Percentiles rank a stretch among this genome's conserved stretches.
Evolutionary conservation across 2,888 invertebrate genomes (phyloP).

Genomic region (Oligia fasciuncula): DNA sequence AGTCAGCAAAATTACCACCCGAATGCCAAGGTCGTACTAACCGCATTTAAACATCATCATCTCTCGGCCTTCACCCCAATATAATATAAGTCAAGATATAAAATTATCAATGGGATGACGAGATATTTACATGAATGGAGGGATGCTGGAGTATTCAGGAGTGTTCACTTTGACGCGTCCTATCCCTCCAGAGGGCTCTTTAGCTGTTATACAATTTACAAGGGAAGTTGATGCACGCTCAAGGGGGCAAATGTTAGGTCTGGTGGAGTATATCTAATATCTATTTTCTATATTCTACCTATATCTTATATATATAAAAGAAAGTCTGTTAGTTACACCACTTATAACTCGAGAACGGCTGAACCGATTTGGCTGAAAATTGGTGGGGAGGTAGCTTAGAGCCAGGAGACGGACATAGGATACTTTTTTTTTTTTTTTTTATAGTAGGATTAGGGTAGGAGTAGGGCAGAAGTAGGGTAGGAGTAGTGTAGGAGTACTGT

Average conservation of each 20-base stretch:
- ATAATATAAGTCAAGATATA: constrained; percentile 28
- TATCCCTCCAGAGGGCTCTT: constrained; percentile 27
- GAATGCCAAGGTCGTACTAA: background rate
- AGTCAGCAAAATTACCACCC: background rate
- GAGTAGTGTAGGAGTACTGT: no score
- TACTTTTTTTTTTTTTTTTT: no score
- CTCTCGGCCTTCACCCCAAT: background rate
- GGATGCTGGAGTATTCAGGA: constrained; percentile 24
- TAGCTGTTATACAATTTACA: constrained; percentile 23
- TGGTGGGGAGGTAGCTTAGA: no score
- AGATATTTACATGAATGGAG: constrained; percentile 48
- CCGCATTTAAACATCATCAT: background rate
- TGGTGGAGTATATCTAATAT: background rate
- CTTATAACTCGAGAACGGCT: no score
- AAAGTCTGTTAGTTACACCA: no score
- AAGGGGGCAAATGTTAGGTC: constrained; percentile 10
- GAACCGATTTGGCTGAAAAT: no score
- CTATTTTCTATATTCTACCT: no score
- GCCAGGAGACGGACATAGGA: no score
- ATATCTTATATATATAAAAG: no score
- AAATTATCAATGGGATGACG: constrained; percentile 21
- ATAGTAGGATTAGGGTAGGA: no score
- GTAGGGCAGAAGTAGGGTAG: no score
- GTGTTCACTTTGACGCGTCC: constrained; percentile 46
- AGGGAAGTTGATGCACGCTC: constrained; percentile 16